A percentile compares a stretch with the other conserved stretches of the same genome.
phyloP scores from a whole-genome alignment of 2,888 invertebrate species.

The Campoplex capitator region DNA sequence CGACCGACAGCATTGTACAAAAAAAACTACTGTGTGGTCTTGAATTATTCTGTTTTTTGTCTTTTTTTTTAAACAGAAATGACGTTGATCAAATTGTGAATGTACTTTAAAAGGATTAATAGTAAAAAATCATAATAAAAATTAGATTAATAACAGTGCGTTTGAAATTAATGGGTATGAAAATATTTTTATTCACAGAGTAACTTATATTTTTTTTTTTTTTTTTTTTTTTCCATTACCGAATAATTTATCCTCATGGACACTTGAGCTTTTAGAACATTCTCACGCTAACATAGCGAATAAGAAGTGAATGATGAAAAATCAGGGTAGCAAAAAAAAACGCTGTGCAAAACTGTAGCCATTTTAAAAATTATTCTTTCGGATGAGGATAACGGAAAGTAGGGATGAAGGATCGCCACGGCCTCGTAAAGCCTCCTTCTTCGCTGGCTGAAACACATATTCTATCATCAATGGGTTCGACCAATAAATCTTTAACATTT shows the following conservation, averaged over 20 bases:
- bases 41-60: background rate
- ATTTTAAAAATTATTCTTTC: slow-evolving; percentile 35
- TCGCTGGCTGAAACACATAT: slow-evolving; percentile 83
- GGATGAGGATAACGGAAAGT: slow-evolving; percentile 64
- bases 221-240: background rate
- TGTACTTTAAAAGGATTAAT: background rate
- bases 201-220: background rate
- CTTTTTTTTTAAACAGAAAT: background rate
- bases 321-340: slow-evolving; percentile 56
- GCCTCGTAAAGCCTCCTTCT: slow-evolving; percentile 83
- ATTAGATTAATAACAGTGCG: background rate
- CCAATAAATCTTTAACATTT: slow-evolving; percentile 48
- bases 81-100: background rate
- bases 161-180: background rate
- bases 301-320: slow-evolving; percentile 4
- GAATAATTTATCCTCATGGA: background rate
- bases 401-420: slow-evolving; percentile 76
- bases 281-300: background rate
- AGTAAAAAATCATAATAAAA: background rate
- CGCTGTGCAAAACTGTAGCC: slow-evolving; percentile 76
- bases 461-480: slow-evolving; percentile 73
- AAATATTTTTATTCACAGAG: background rate
- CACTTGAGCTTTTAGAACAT: background rate
- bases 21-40: background rate
- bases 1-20: background rate